Percentiles rank a stretch among this genome's conserved stretches.
Evolutionary conservation across 2,888 invertebrate genomes (phyloP).

Genomic region (Branchinecta sandiegonensis): DNA sequence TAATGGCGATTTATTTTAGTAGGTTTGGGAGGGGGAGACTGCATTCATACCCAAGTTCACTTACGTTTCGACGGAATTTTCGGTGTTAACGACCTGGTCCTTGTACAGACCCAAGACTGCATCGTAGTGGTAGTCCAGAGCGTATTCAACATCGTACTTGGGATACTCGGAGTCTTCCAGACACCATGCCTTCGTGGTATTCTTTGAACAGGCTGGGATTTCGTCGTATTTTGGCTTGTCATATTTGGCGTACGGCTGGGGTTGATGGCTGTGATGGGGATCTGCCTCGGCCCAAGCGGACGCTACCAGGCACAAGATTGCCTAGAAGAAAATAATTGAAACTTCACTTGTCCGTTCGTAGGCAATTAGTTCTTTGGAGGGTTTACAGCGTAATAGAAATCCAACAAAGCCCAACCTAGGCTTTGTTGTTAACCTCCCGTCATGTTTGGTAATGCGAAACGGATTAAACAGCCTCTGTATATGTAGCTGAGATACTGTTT

Average conservation of each 20-base stretch:
- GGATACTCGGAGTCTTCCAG: constrained; percentile 26
- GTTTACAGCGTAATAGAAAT: too few species aligned
- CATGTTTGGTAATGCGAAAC: too few species aligned
- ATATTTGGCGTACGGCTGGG: background rate
- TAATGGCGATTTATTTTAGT: too few species aligned
- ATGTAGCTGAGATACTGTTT: too few species aligned
- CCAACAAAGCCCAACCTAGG: too few species aligned
- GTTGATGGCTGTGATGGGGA: background rate
- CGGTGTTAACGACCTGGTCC: constrained; percentile 27
- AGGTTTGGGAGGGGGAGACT: too few species aligned
- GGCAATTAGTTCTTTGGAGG: too few species aligned
- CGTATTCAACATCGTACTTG: constrained; percentile 25
- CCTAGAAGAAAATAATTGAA: too few species aligned
- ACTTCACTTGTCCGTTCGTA: too few species aligned
- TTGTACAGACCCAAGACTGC: constrained; percentile 25
- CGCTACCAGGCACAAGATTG: too few species aligned
- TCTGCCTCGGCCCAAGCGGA: background rate
- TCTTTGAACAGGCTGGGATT: constrained; percentile 25
- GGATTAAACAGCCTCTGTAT: too few species aligned
- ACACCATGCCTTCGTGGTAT: constrained; percentile 24
- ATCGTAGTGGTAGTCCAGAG: constrained; percentile 25
- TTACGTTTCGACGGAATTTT: constrained; percentile 27
- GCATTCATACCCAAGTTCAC: background rate
- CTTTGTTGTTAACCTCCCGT: too few species aligned
- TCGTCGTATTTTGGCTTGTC: constrained; percentile 23